phyloP scores from a whole-genome alignment of 2,113 vertebrate species.

The Vanacampus margaritifer region DNA sequence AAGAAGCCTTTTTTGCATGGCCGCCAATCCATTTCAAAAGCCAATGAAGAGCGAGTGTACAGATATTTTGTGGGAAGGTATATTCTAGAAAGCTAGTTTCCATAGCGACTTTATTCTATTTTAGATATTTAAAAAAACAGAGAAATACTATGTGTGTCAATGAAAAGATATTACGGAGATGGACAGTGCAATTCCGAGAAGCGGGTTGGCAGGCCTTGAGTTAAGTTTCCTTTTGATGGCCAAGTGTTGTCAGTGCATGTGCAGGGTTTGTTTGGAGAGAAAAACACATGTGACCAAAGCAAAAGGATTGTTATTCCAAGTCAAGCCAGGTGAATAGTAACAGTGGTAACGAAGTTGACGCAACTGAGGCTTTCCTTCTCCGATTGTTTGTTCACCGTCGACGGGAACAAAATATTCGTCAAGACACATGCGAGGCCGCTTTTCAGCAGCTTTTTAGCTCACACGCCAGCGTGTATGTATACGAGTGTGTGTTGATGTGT shows the following conservation, averaged over 20 bases:
- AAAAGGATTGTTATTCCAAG: neutral
- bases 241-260: slow-evolving; percentile 5
- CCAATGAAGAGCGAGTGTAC: slow-evolving; percentile 21
- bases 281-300: neutral
- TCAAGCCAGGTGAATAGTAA: no score
- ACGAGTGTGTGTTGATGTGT: slow-evolving; percentile 21
- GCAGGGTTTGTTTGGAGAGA: neutral
- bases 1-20: no score
- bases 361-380: neutral
- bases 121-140: slow-evolving; percentile 50
- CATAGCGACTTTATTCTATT: slow-evolving; percentile 48
- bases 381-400: neutral
- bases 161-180: neutral
- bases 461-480: slow-evolving; percentile 11
- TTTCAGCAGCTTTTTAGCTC: slow-evolving; percentile 2
- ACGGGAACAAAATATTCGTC: neutral
- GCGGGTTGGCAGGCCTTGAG: neutral
- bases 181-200: neutral
- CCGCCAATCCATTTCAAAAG: no score
- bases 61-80: slow-evolving; percentile 32
- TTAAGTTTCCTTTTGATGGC: slow-evolving; percentile 25
- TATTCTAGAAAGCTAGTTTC: slow-evolving; percentile 39
- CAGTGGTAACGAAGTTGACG: neutral
- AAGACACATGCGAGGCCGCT: neutral
- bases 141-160: slow-evolving; percentile 4